Evolutionary conservation across 2,797 vertebrate species (phyloP).

Genomic region (Knipowitschia caucasica): DNA sequence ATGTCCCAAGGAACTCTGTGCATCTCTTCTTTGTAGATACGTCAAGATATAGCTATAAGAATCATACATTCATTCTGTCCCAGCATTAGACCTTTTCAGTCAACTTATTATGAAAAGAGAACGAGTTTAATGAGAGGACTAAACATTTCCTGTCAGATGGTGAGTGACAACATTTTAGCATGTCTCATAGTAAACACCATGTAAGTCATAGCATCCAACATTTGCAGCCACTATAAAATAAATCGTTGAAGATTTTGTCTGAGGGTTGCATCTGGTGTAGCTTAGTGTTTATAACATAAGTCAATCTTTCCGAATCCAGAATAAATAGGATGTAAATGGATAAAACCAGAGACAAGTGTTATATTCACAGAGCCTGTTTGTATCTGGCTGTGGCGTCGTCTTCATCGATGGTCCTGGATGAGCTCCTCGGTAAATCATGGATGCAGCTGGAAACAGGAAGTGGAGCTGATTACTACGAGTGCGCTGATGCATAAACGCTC

Average conservation of each 20-base stretch:
- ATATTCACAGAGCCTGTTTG: conserved; percentile 20
- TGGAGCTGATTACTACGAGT: conserved; percentile 23
- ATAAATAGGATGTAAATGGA: no score
- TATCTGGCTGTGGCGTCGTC: conserved; percentile 37
- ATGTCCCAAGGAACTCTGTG: conserved; percentile 53
- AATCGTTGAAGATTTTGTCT: no score
- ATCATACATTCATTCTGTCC: conserved; percentile 30
- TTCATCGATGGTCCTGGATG: conserved; percentile 14
- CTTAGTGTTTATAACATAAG: no score
- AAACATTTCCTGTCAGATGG: conserved; percentile 57
- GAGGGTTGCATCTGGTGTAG: no score
- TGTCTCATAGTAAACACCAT: conserved; percentile 58
- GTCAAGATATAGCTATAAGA: conserved; percentile 41
- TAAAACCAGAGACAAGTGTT: not conserved
- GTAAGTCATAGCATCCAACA: conserved; percentile 46
- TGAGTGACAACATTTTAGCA: conserved; percentile 60
- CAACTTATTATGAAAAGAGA: conserved; percentile 29
- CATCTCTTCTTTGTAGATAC: conserved; percentile 56
- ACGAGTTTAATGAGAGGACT: conserved; percentile 56
- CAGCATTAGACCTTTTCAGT: conserved; percentile 30
- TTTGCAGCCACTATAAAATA: conserved; percentile 3
- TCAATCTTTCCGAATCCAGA: no score
- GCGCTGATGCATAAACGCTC: conserved; percentile 33
- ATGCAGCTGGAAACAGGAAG: conserved; percentile 18
- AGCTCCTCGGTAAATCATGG: conserved; percentile 18